Evolutionary conservation across 2,113 vertebrate genomes (phyloP).

Genomic region (Porphyrio hochstetteri): DNA sequence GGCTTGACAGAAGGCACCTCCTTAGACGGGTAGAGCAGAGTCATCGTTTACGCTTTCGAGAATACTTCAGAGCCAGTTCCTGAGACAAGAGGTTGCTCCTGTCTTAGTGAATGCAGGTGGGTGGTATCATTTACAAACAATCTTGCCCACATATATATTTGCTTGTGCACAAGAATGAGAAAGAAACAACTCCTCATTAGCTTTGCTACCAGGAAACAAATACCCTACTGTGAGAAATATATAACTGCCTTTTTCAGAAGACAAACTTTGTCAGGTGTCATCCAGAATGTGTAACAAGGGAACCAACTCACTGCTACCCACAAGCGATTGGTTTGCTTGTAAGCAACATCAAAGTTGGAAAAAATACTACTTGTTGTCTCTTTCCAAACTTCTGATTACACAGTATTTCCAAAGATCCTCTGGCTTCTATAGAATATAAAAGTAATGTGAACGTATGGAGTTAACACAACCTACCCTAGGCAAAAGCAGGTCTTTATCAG

Average conservation of each 20-base stretch:
- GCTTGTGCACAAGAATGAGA: background rate
- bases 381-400: background rate
- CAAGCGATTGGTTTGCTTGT: background rate
- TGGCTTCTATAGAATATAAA: background rate
- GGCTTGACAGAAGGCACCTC: background rate
- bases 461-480: background rate
- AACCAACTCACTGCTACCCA: background rate
- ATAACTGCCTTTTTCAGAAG: background rate
- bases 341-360: background rate
- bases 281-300: background rate
- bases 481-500: background rate
- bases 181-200: background rate
- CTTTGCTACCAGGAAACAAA: slow-evolving; percentile 18
- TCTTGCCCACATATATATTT: background rate
- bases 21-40: background rate
- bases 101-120: background rate
- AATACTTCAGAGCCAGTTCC: background rate
- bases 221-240: slow-evolving; percentile 12
- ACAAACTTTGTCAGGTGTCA: background rate
- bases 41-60: background rate
- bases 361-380: background rate
- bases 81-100: background rate
- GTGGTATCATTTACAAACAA: background rate
- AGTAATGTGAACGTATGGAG: background rate
- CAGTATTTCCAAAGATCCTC: background rate